Evolutionary conservation across 2,113 vertebrate species (phyloP).

Genomic region (Corydoras sp.): DNA sequence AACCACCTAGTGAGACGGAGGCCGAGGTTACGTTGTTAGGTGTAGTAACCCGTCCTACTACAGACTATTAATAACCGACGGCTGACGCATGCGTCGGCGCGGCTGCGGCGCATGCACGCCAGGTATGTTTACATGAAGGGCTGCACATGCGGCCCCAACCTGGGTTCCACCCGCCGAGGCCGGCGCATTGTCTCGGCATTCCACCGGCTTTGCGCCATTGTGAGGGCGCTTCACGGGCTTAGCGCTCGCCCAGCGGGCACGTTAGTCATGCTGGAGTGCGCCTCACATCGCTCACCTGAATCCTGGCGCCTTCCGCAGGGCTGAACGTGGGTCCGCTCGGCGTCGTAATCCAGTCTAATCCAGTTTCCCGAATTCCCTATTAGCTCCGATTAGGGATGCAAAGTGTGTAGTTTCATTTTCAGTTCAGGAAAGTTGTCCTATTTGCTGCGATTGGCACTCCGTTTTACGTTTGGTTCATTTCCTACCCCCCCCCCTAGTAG

Average conservation of each 20-base stretch:
- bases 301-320: background rate
- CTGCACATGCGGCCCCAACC: constrained; percentile 18
- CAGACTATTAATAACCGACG: constrained; percentile 35
- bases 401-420: too few relatives aligned
- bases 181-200: constrained; percentile 36
- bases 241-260: background rate
- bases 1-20: constrained; percentile 25
- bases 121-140: constrained; percentile 36
- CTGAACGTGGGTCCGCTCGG: background rate
- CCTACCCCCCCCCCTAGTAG: too few relatives aligned
- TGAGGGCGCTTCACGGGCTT: constrained; percentile 11
- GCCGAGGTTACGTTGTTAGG: constrained; percentile 40
- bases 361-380: too few relatives aligned
- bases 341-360: constrained; percentile 2
- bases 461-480: too few relatives aligned
- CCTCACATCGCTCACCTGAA: background rate
- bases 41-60: constrained; percentile 28
- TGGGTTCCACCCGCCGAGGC: constrained; percentile 23
- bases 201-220: constrained; percentile 31
- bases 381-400: too few relatives aligned
- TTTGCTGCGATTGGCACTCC: too few relatives aligned
- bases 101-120: constrained; percentile 9
- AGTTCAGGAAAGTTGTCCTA: too few relatives aligned
- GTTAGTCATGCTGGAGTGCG: constrained; percentile 13
- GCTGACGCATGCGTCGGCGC: constrained; percentile 29